phyloP scores from a whole-genome alignment of 2,888 invertebrate genomes.

The Noctua pronuba region DNA sequence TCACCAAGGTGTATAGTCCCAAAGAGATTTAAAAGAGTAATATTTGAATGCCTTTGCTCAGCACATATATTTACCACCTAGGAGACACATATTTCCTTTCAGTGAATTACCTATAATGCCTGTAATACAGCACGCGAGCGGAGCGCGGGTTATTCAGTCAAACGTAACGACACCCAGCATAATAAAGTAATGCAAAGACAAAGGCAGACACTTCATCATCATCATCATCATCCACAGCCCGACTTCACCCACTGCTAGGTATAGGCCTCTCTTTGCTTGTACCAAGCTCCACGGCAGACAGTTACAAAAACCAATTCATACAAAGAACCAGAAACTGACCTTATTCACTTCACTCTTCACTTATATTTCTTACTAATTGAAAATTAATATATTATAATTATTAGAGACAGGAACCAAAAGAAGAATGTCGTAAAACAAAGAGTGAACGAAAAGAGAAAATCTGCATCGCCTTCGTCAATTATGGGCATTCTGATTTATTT shows the following conservation, averaged over 20 bases:
- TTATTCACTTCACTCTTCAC: neutral
- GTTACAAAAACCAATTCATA: neutral
- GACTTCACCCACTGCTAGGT: too few species aligned
- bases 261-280: too few species aligned
- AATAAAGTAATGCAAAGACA: neutral
- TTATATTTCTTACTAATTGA: neutral
- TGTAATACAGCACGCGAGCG: neutral
- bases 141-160: neutral
- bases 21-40: neutral
- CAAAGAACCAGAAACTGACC: neutral
- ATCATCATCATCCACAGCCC: too few species aligned
- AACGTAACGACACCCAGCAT: neutral
- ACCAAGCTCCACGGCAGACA: too few species aligned
- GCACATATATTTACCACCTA: neutral
- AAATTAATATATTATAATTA: slow-evolving; percentile 24
- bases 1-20: neutral
- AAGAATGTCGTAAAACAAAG: neutral
- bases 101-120: too few species aligned
- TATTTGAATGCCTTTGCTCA: too few species aligned
- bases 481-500: slow-evolving; percentile 11
- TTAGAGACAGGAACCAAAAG: slow-evolving; percentile 13
- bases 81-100: neutral
- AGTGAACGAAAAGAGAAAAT: slow-evolving; percentile 20
- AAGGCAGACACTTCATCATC: too few species aligned
- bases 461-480: slow-evolving; percentile 15